A percentile compares a stretch with the other conserved stretches of the same genome.
These are phyloP conservation scores for Tachina grossa DNA, from an alignment of 2,888 invertebrate genomes.

Conservation along the genomic window DNA sequence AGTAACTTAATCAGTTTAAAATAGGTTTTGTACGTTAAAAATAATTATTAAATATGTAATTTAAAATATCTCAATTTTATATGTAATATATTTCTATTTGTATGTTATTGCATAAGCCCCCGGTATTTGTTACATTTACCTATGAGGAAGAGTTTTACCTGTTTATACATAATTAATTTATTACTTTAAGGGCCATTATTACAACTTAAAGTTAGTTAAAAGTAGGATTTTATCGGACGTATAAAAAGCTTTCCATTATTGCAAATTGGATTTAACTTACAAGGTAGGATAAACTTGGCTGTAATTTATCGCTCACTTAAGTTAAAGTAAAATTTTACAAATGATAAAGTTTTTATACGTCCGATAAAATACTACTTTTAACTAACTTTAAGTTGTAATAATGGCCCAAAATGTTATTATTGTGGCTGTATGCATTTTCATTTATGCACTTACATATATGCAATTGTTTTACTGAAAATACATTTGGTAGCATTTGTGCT, in stretches of 20 bases:
- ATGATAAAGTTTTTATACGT: too few relatives aligned
- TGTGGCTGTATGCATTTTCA: constrained; percentile 29
- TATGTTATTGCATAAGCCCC: constrained; percentile 60
- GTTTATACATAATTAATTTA: constrained; percentile 17
- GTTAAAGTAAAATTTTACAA: too few relatives aligned
- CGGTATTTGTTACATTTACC: constrained; percentile 41
- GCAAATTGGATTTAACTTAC: too few relatives aligned
- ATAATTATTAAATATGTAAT: constrained; percentile 32
- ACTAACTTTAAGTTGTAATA: too few relatives aligned
- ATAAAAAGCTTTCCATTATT: too few relatives aligned
- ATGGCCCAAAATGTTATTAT: constrained; percentile 19
- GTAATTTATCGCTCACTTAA: too few relatives aligned
- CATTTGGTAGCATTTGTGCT: constrained; percentile 18
- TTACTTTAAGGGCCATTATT: too few relatives aligned
- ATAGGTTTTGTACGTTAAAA: constrained; percentile 58
- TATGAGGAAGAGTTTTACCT: constrained; percentile 54
- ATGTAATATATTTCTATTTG: not conserved
- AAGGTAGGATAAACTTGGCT: too few relatives aligned
- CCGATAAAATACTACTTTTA: too few relatives aligned
- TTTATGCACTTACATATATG: not conserved
- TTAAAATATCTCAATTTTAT: not conserved
- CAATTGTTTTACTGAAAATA: not conserved
- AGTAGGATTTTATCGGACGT: too few relatives aligned
- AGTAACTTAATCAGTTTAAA: constrained; percentile 43
- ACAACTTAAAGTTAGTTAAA: too few relatives aligned